Evolutionary conservation across 2,888 invertebrate genomes (phyloP).

Genomic region (Endotricha flammealis): DNA sequence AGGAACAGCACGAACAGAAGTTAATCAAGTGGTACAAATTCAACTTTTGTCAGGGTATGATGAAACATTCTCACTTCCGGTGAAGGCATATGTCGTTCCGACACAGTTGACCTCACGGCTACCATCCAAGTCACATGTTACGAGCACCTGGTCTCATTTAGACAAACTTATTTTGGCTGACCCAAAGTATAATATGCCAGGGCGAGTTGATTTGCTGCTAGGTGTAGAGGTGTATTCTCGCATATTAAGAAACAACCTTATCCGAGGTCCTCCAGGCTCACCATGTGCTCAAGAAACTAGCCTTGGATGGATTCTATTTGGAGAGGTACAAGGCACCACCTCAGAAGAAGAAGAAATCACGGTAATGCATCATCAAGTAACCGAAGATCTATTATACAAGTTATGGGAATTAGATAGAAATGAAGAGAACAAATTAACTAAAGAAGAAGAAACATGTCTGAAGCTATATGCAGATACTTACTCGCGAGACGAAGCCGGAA

Average conservation of each 20-base stretch:
- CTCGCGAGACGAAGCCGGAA: slow-evolving; percentile 2
- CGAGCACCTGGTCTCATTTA: slow-evolving; percentile 10
- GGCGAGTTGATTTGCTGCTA: slow-evolving; percentile 15
- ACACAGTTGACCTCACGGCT: too few species aligned
- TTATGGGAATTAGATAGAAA: slow-evolving; percentile 5
- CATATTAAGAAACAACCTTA: slow-evolving; percentile 16
- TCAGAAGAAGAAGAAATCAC: slow-evolving; percentile 7
- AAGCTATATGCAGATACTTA: slow-evolving; percentile 3
- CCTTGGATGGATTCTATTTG: slow-evolving; percentile 23
- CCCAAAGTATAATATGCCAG: slow-evolving; percentile 2
- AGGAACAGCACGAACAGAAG: too few species aligned
- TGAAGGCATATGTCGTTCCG: too few species aligned
- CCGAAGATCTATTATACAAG: slow-evolving; percentile 4
- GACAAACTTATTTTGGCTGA: slow-evolving; percentile 5
- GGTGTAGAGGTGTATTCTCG: slow-evolving; percentile 20
- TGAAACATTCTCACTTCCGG: too few species aligned
- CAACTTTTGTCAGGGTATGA: too few species aligned
- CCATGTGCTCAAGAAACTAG: slow-evolving; percentile 22
- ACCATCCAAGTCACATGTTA: too few species aligned
- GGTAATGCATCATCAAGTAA: slow-evolving; percentile 9
- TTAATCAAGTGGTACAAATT: too few species aligned
- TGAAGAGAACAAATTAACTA: slow-evolving; percentile 1
- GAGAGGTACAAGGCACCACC: slow-evolving; percentile 9
- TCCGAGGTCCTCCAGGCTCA: slow-evolving; percentile 21
- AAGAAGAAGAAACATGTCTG: slow-evolving; percentile 8